Base-by-base conservation (phyloP, 2,888 invertebrate genomes). In the Brassicogethes aeneus region DNA sequence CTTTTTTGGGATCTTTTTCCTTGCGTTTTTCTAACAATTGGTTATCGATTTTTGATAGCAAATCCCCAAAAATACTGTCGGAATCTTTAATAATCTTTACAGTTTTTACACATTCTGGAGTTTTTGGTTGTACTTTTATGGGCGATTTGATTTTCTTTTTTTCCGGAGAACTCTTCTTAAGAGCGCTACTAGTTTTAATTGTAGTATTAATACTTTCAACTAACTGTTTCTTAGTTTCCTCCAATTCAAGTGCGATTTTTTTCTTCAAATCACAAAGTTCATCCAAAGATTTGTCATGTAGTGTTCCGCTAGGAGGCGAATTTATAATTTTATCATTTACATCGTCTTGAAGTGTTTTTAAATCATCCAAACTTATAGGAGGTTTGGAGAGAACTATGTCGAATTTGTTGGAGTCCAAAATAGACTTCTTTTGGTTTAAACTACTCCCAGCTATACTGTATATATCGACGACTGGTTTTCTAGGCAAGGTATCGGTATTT, bases 211-310 rank as follows among this genome's bases (percentile, higher is more conserved):
- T 50, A 16, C 13, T 12, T 3, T 32, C 32, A 5, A 10, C 32
- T 10, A 13, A 13, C 5, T 12, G 3, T 5, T 32, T 32, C 3
- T 7, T 10, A 3, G 23, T 3, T 3, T 23, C 15, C 23, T 5
- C 14, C 17, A 10, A 10, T 3, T 5, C 12, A 12, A 5, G 5
- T 5, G 13, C 64, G 37, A 76, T 68, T 58, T 72, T 70, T 16
- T 68, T 62, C 47, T 72, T 63, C 30, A 75, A 55, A 47, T 68
- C 70, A 32, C 72, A 67, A 34, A 76, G 59, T 31, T 74, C 72
- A 38, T 67, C 62, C 32, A 76, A 70, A 44, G 74, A 71, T 39
- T 73, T 71, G 53, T 71, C 70, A 17, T 13, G 32, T 10, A 12
- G 12, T 3, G 32, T 10, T 10, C 13, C 14, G 14, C 13, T 17